These are phyloP conservation scores for Bombyx mori DNA, from an alignment of 1,140 invertebrate species.

Conservation along the genomic window DNA sequence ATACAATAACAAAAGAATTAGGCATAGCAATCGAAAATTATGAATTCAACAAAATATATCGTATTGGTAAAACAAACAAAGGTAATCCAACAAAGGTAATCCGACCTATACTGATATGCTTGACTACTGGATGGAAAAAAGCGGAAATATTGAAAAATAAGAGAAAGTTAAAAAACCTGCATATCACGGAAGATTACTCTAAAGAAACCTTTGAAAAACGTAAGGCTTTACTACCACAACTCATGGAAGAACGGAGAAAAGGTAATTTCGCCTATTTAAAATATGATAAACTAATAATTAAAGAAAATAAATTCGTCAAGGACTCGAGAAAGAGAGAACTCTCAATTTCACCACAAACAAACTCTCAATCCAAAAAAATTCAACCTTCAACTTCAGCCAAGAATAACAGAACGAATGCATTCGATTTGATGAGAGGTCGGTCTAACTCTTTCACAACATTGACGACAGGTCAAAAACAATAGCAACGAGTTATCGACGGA, in stretches of 20 bases:
- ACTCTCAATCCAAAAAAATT: too few species aligned
- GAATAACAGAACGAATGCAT: too few species aligned
- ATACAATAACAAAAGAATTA: background rate
- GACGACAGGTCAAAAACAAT: too few species aligned
- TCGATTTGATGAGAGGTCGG: too few species aligned
- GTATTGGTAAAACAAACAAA: conserved; percentile 8
- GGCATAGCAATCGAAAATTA: background rate
- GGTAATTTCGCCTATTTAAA: conserved; percentile 17
- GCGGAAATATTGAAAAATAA: conserved; percentile 17
- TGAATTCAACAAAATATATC: conserved; percentile 8
- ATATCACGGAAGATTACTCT: conserved; percentile 17
- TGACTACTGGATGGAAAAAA: conserved; percentile 14
- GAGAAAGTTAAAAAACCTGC: conserved; percentile 12
- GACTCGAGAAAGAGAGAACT: too few species aligned
- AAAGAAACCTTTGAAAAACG: conserved; percentile 17
- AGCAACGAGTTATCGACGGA: too few species aligned
- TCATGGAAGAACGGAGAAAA: conserved; percentile 19
- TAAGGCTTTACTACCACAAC: conserved; percentile 10
- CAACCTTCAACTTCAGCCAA: too few species aligned
- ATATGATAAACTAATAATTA: conserved; percentile 15
- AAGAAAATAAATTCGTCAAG: too few species aligned
- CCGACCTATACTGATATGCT: conserved; percentile 5
- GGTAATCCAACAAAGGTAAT: background rate
- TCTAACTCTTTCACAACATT: too few species aligned
- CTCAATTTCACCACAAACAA: too few species aligned